phyloP scores from a whole-genome alignment of 2,888 invertebrate species.

The Phania funesta region DNA sequence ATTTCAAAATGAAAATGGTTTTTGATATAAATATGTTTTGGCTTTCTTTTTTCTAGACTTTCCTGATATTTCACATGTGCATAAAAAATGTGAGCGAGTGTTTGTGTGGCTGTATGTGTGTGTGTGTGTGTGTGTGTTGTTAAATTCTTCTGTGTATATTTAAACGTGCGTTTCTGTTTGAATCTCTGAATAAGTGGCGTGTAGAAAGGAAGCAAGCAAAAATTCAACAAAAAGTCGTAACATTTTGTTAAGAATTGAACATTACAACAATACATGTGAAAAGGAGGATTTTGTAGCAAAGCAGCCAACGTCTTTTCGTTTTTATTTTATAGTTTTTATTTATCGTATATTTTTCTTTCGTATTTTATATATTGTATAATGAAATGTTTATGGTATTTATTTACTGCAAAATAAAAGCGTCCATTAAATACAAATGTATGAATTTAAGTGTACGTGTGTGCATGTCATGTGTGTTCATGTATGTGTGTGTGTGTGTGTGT shows the following conservation, averaged over 20 bases:
- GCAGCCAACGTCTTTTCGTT: slow-evolving; percentile 2
- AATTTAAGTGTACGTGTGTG: background rate
- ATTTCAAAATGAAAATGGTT: slow-evolving; percentile 62
- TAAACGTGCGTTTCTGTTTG: slow-evolving; percentile 4
- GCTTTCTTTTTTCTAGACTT: slow-evolving; percentile 36
- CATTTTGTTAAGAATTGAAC: slow-evolving; percentile 59
- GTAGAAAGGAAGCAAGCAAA: background rate
- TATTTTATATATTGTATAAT: slow-evolving; percentile 41
- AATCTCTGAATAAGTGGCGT: slow-evolving; percentile 34
- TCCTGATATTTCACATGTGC: slow-evolving; percentile 39
- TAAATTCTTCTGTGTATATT: background rate
- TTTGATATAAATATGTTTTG: slow-evolving; percentile 55
- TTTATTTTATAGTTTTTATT: slow-evolving; percentile 46
- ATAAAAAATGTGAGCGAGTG: background rate
- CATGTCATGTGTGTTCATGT: background rate
- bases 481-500: background rate
- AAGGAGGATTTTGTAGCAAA: slow-evolving; percentile 40
- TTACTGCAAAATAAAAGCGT: slow-evolving; percentile 52
- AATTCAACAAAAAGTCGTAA: slow-evolving; percentile 46
- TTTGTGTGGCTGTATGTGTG: background rate
- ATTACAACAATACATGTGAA: slow-evolving; percentile 55
- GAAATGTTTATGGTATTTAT: slow-evolving; percentile 55
- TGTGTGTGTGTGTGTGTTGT: background rate
- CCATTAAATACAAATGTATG: background rate
- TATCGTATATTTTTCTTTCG: background rate